phyloP scores from a whole-genome alignment of 2,113 vertebrate species.

The Phainopepla nitens region DNA sequence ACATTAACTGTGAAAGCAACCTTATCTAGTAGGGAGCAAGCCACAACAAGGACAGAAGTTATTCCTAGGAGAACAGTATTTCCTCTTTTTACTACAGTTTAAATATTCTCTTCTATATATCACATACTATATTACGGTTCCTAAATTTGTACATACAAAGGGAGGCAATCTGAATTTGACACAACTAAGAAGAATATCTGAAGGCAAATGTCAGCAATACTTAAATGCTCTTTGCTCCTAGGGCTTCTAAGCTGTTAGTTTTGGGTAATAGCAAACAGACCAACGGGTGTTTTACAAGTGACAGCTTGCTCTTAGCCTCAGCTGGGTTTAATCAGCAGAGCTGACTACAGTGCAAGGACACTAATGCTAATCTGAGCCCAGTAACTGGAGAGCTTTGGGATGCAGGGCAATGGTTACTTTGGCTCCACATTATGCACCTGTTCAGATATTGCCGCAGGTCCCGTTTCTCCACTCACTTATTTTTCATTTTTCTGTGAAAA shows the following conservation, averaged over 20 bases:
- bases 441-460: background rate
- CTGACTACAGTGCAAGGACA: background rate
- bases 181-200: background rate
- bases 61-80: background rate
- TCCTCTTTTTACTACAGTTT: background rate
- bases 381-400: background rate
- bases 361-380: background rate
- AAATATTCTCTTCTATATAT: background rate
- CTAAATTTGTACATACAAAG: background rate
- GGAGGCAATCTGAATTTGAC: background rate
- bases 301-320: background rate
- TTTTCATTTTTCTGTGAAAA: background rate
- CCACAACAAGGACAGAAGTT: background rate
- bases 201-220: background rate
- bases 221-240: background rate
- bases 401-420: background rate
- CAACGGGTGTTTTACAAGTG: background rate
- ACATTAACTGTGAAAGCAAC: background rate
- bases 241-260: background rate
- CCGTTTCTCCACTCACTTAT: background rate
- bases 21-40: background rate
- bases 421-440: background rate
- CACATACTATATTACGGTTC: rapidly evolving
- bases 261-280: background rate
- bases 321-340: background rate